phyloP scores from a whole-genome alignment of 1,140 invertebrate species.

The Tetramorium simillimum region DNA sequence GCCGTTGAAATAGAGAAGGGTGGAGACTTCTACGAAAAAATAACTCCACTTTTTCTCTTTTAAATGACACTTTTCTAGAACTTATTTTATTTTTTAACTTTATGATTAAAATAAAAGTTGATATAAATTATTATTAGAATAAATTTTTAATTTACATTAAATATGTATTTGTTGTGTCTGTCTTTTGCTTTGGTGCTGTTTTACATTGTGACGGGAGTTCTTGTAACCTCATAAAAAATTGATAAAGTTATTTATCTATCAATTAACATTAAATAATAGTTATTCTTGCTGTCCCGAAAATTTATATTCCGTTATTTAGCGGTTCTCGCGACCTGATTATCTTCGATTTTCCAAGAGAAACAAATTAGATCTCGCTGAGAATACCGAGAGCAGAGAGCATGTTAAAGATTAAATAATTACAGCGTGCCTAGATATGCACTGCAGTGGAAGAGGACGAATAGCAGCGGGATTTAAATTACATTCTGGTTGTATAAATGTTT shows the following conservation, averaged over 20 bases:
- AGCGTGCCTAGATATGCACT: not conserved
- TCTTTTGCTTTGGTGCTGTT: not conserved
- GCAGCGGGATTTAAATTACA: not conserved
- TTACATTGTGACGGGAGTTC: not conserved
- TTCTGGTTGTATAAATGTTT: slow-evolving; percentile 8
- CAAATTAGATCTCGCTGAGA: not conserved
- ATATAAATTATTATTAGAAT: not conserved
- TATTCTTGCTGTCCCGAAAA: not conserved
- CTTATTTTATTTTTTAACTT: slow-evolving; percentile 16
- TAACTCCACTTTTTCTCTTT: not conserved
- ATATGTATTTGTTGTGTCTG: not conserved
- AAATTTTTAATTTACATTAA: not conserved
- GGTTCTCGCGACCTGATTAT: slow-evolving; percentile 12
- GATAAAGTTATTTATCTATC: not conserved
- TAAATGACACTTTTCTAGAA: slow-evolving; percentile 10
- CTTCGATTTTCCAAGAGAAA: not conserved
- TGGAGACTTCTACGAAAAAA: slow-evolving; percentile 6
- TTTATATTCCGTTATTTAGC: not conserved
- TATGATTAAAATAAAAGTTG: not conserved
- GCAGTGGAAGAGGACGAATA: not conserved
- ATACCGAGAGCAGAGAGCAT: not conserved
- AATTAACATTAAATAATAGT: not conserved
- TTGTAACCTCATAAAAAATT: not conserved
- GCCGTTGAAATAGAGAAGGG: not conserved
- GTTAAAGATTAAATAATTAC: slow-evolving; percentile 28